Evolutionary conservation across 2,113 vertebrate genomes (phyloP).

Genomic region (Isurus oxyrinchus): DNA sequence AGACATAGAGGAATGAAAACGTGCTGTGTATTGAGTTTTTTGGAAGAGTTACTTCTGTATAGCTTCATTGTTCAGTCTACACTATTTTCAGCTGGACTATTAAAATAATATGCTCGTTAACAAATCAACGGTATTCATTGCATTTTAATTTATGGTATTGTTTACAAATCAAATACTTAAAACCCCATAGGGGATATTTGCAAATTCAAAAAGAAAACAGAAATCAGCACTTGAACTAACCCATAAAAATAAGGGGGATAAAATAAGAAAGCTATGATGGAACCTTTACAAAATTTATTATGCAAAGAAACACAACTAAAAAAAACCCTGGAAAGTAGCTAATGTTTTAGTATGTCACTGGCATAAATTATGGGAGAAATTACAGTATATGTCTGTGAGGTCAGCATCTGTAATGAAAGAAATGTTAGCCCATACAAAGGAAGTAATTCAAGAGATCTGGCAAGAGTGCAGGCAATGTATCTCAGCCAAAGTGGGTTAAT

Average conservation of each 20-base stretch:
- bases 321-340: neutral
- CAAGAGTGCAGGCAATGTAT: neutral
- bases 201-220: neutral
- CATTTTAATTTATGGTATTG: neutral
- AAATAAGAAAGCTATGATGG: neutral
- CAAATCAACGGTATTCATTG: neutral
- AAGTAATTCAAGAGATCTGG: neutral
- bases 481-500: slow-evolving; percentile 18
- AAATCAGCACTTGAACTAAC: neutral
- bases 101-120: neutral
- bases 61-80: neutral
- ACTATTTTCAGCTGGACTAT: neutral
- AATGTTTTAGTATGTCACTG: neutral
- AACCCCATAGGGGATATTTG: neutral
- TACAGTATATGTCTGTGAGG: neutral
- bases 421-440: neutral
- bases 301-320: neutral
- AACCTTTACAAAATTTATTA: neutral
- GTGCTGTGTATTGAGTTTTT: neutral
- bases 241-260: neutral
- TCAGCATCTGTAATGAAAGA: slow-evolving; percentile 21
- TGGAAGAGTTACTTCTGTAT: slow-evolving; percentile 1
- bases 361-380: neutral
- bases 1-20: neutral
- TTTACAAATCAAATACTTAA: neutral